Conservation (phyloP, 2,888 invertebrate genomes). For the Lasioglossum oenotherae region DNA sequence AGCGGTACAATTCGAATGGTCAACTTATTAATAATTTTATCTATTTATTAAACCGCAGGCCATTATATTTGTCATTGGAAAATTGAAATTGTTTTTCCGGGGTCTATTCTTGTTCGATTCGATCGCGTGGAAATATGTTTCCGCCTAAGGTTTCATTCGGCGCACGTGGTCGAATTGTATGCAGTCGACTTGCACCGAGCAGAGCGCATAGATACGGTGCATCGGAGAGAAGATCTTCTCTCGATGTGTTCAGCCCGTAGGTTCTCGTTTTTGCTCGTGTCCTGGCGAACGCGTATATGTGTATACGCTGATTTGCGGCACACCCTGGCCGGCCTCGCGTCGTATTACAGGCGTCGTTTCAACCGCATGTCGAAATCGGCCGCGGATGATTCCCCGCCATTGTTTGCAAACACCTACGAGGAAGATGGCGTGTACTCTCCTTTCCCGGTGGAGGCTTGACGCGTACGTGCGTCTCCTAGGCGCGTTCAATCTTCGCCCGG, state of each 20-base stretch:
- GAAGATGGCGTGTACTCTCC: slow-evolving; percentile 38
- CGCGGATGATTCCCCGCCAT: slow-evolving; percentile 66
- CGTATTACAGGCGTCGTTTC: slow-evolving; percentile 57
- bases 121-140: not conserved
- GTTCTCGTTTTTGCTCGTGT: not conserved
- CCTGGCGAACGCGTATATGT: not conserved
- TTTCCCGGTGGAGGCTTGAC: slow-evolving; percentile 43
- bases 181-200: not conserved
- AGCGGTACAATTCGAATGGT: not conserved
- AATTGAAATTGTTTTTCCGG: not conserved
- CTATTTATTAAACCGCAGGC: not conserved
- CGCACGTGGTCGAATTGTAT: not conserved
- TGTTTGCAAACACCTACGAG: slow-evolving; percentile 72
- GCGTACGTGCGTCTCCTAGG: slow-evolving; percentile 41
- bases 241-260: not conserved
- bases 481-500: slow-evolving; percentile 33
- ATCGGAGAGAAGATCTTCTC: not conserved
- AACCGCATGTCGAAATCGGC: slow-evolving; percentile 63
- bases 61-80: not conserved
- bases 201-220: not conserved
- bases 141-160: not conserved
- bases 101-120: too few relatives aligned
- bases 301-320: slow-evolving; percentile 55
- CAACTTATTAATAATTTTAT: not conserved
- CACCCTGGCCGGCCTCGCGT: slow-evolving; percentile 60